A percentile compares a stretch with the other conserved stretches of the same genome.
These are phyloP conservation scores for Drosophila pallidifrons DNA, from an alignment of 1,140 invertebrate genomes.

Conservation along the genomic window DNA sequence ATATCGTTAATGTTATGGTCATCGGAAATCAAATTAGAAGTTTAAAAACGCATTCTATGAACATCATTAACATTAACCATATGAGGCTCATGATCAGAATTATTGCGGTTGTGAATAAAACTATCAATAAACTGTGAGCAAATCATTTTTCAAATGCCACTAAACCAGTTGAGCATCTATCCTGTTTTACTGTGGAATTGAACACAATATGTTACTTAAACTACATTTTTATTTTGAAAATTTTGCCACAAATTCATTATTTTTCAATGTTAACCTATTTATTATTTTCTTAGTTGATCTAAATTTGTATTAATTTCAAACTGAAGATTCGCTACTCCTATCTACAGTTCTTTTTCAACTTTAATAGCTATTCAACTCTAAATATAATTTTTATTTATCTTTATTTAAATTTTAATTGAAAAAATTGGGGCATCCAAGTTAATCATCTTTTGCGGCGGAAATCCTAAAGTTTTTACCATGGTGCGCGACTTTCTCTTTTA, in stretches of 20 bases:
- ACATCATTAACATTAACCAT: conserved; percentile 45
- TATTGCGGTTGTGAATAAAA: neutral
- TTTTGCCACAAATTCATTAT: too few species aligned
- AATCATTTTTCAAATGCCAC: neutral
- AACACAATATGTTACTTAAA: neutral
- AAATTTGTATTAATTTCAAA: too few species aligned
- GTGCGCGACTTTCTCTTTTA: conserved; percentile 63
- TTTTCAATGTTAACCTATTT: too few species aligned
- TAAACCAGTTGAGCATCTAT: neutral
- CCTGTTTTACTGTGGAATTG: neutral
- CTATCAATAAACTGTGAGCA: neutral
- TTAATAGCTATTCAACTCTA: too few species aligned
- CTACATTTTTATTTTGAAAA: too few species aligned
- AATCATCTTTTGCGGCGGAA: neutral
- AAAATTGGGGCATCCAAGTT: neutral
- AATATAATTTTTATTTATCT: too few species aligned
- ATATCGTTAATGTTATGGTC: conserved; percentile 25
- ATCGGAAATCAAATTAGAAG: conserved; percentile 38
- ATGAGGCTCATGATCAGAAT: conserved; percentile 2
- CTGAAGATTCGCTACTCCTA: too few species aligned
- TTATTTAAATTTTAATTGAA: neutral
- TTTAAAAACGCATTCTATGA: conserved; percentile 29
- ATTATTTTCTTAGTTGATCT: too few species aligned
- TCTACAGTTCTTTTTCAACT: too few species aligned
- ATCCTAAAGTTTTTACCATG: conserved; percentile 17